phyloP scores from a whole-genome alignment of 2,113 vertebrate species.

The Ameiurus melas region DNA sequence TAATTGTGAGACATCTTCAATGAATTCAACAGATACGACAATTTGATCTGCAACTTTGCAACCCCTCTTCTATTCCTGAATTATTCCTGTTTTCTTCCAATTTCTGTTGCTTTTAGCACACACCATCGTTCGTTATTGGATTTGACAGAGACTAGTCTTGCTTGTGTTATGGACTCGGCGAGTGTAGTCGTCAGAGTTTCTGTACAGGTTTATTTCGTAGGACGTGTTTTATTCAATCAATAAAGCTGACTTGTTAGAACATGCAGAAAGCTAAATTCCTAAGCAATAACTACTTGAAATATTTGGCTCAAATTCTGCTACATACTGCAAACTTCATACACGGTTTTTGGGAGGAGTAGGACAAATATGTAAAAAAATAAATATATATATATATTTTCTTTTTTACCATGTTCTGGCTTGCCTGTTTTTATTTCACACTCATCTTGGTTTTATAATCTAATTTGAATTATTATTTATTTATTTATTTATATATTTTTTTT shows the following conservation, averaged over 20 bases:
- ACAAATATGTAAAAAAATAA: neutral
- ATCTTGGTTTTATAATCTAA: neutral
- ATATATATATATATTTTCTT: too few species aligned
- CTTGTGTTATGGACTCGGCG: neutral
- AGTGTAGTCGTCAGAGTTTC: neutral
- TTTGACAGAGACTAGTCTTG: neutral
- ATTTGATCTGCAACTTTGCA: neutral
- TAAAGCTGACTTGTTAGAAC: neutral
- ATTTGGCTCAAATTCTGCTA: neutral
- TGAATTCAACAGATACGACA: neutral
- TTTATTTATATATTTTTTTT: too few species aligned
- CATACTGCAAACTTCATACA: neutral
- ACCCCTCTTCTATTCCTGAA: neutral
- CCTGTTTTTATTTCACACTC: neutral
- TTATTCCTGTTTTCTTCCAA: neutral
- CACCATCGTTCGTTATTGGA: too few species aligned
- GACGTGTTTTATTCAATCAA: neutral
- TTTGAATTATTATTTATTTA: neutral
- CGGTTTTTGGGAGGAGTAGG: neutral
- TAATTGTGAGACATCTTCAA: neutral
- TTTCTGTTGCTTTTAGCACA: too few species aligned
- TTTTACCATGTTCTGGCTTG: neutral
- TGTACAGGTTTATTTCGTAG: neutral
- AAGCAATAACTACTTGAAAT: neutral
- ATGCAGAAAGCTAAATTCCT: neutral